Base-by-base conservation (phyloP, 92 coral and sea anemone species). In the Muricea muricata region DNA sequence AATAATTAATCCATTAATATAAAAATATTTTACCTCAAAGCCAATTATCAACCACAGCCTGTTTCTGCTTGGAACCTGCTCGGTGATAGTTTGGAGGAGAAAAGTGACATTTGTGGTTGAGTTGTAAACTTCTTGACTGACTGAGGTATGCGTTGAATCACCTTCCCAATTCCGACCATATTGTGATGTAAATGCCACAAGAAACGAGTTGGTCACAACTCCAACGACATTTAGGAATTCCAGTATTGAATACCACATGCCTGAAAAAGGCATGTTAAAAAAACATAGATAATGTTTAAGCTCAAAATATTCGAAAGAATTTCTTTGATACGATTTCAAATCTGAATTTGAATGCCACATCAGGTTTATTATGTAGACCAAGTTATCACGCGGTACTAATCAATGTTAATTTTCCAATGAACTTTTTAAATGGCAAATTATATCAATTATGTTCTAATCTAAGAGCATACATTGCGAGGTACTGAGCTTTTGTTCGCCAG, bases 121-220 rank as follows among this genome's bases (percentile, higher is more conserved):
- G 86, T 93, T 90, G 35, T 70, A 32, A 18, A 93, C 23, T 21
- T 78, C 75, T 57, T 89, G 87, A 47, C 91, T 93, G 25, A 79
- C 82, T 20, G 90, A 78, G 40, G 68, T 61, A 15, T 87, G 55
- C 21, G 78, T 85, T 20, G 81, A 30, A 48, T 47, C 81, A 11
- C 95, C 98, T 87, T 91, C 98, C 97, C 97, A 95, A 45, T 86
- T 55, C 20, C 94, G 91, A 60, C 98, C 98, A 56, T 95, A 95
- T 25, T 91, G 90, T 52, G 98, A 95, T 68, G 98, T 95, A 83
- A 95, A 95, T 7, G 98, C 97, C 30, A 95, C 97, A 75, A 95
- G 75, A 85, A 95, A 95, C 23, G 98, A 92, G 83, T 95, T 95
- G 23, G 97, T 95, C 26, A 91, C 95, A 71, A 95, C 98, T 29